These are phyloP conservation scores for Hemibagrus wyckioides DNA, from an alignment of 2,113 vertebrate genomes.

Conservation along the genomic window DNA sequence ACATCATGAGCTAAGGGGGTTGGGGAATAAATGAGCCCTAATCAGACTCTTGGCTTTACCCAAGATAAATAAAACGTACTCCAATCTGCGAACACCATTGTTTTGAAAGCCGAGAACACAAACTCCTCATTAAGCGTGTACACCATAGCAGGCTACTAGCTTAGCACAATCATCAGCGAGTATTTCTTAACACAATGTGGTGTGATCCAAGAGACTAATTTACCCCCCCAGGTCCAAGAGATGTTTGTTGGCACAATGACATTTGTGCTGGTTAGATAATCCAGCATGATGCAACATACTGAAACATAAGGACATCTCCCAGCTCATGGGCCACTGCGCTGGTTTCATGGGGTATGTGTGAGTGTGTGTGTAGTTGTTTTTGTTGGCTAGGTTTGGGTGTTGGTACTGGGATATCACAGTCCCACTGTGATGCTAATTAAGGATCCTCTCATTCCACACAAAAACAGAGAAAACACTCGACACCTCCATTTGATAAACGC, in stretches of 20 bases:
- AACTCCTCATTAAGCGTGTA: slow-evolving; percentile 63
- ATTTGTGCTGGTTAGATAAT: slow-evolving; percentile 76
- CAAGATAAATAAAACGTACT: slow-evolving; percentile 64
- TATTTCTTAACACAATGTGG: slow-evolving; percentile 58
- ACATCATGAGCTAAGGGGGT: slow-evolving; percentile 71
- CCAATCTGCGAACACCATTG: slow-evolving; percentile 53
- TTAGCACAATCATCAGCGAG: slow-evolving; percentile 51
- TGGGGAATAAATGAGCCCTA: slow-evolving; percentile 63
- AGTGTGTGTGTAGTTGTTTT: slow-evolving; percentile 42
- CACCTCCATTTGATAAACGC: slow-evolving; percentile 56
- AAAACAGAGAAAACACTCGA: slow-evolving; percentile 51
- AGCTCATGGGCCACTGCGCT: slow-evolving; percentile 60
- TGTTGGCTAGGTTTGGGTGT: slow-evolving; percentile 45
- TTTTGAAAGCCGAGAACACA: slow-evolving; percentile 50
- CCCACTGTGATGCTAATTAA: slow-evolving; percentile 77
- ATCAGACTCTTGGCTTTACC: slow-evolving; percentile 65
- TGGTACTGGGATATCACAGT: slow-evolving; percentile 53
- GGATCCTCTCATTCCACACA: slow-evolving; percentile 64
- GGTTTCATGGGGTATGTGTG: slow-evolving; percentile 58
- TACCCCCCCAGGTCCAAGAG: slow-evolving; percentile 68
- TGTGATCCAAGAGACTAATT: slow-evolving; percentile 70
- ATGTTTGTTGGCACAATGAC: slow-evolving; percentile 76
- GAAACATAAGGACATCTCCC: slow-evolving; percentile 68
- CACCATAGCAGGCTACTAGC: slow-evolving; percentile 55
- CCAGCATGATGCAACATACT: slow-evolving; percentile 72